phyloP scores from a whole-genome alignment of 1,140 invertebrate genomes.

The Drosophila punjabiensis region DNA sequence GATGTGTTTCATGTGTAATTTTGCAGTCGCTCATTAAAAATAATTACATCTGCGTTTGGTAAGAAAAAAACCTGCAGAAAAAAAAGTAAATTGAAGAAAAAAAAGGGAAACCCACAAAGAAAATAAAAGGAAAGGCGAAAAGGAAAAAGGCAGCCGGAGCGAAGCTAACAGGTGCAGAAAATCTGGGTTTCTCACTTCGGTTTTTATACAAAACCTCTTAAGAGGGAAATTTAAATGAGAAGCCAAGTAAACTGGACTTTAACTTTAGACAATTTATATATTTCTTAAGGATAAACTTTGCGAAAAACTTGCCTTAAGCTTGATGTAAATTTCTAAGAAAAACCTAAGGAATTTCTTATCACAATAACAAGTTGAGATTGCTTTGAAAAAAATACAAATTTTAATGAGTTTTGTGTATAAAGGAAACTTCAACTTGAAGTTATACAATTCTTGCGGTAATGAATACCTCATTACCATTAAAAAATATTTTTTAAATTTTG shows the following conservation, averaged over 20 bases:
- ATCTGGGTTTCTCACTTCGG: conserved; percentile 27
- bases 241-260: neutral
- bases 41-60: conserved; percentile 80
- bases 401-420: neutral
- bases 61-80: conserved; percentile 49
- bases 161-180: conserved; percentile 66
- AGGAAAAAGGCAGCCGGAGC: conserved; percentile 60
- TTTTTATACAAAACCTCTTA: conserved; percentile 13
- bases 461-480: neutral
- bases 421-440: neutral
- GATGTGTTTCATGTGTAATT: conserved; percentile 78
- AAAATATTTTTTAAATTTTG: no score
- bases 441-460: neutral
- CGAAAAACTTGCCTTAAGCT: neutral
- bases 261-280: conserved; percentile 2
- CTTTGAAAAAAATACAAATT: neutral
- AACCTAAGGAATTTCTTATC: neutral
- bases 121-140: conserved; percentile 32
- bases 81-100: conserved; percentile 18
- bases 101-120: conserved; percentile 32
- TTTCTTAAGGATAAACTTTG: neutral
- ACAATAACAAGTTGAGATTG: neutral
- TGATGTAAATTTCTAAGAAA: neutral
- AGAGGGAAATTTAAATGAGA: conserved; percentile 25
- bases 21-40: conserved; percentile 82